Evolutionary conservation across 2,888 invertebrate species (phyloP), one percentile per base, ranked within the genome.

Genomic region (Mechanitis messenoides): DNA sequence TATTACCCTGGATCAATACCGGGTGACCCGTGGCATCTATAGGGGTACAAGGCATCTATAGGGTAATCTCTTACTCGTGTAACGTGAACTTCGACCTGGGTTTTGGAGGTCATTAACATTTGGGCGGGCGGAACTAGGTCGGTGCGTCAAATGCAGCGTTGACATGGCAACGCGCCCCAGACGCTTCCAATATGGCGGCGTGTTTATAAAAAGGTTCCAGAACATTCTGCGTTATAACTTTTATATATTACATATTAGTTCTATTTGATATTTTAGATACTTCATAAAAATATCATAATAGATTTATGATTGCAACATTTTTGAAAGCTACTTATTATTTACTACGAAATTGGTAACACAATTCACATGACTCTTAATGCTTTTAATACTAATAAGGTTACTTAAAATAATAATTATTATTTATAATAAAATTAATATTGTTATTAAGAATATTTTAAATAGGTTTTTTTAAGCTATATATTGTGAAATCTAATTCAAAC

Each of bases 101-200:
- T 85, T 88, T 90, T 90, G 87, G 89, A 89, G 89, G 89, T 90
- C 89, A 90, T 90, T 90, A 90, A 90, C 89, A 90, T 90, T 90
- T 89, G 81, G 79, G 76, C 76, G 79, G 83, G 82, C 72, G 79
- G 75, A 85, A 85, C 77, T 88, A 72, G 88, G 88, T 86, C 88
- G 83, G 78, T 83, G 84, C 84, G 84, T 76, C 71, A 72, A 68
- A 72, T 87, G 87, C 87, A 87, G 75, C 79, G 85, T 86, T 77
- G 79, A 72, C 75, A 81, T 84, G 75, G 73, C 72, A 67, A 87
- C 88, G 77, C 75, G 76, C 73, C 76, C 75, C 74, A 76, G 73
- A 79, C 80, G 74, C 71, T 60, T 64, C 58, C 65, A 71, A 68
- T 72, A 76, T 74, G 72, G 77, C 74, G 70, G 68, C 55, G 38